A percentile compares a stretch with the other conserved stretches of the same genome.
These are phyloP conservation scores for Chondrilla cf. caribensis DNA, from an alignment of 37 sponge, comb jelly and placozoan species.

Conservation along the genomic window DNA sequence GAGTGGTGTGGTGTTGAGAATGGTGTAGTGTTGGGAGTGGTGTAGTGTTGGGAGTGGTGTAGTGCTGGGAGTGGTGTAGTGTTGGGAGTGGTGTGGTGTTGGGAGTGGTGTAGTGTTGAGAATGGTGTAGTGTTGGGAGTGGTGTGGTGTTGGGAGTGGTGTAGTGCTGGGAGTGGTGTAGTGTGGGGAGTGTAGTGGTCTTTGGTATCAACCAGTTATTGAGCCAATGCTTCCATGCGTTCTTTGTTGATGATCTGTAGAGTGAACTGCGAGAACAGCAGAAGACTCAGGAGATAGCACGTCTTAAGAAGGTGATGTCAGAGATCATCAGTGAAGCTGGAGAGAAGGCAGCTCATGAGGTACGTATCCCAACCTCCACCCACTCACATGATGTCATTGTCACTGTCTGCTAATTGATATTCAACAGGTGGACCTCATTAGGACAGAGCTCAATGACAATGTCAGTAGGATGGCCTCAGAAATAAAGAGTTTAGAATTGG, in stretches of 20 bases:
- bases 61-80: no score
- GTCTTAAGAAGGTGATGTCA: slow-evolving; percentile 56
- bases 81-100: no score
- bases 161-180: no score
- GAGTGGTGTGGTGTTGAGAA: no score
- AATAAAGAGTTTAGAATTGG: slow-evolving; percentile 67
- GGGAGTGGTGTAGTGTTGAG: no score
- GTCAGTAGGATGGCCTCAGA: slow-evolving; percentile 76
- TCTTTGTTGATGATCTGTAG: no score
- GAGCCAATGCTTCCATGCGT: no score
- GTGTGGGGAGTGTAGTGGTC: no score
- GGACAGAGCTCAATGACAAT: slow-evolving; percentile 73
- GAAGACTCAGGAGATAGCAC: slow-evolving; percentile 40
- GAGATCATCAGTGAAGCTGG: slow-evolving; percentile 76
- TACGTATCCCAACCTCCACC: no score
- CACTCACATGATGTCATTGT: background rate
- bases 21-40: slow-evolving; percentile 54
- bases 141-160: no score
- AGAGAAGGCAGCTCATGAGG: slow-evolving; percentile 71
- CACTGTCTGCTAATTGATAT: background rate
- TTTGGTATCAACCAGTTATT: no score
- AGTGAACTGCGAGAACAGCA: slow-evolving; percentile 71
- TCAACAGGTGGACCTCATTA: slow-evolving; percentile 47
- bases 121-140: no score
- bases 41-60: background rate